A percentile compares a stretch with the other conserved stretches of the same genome.
Evolutionary conservation across 1,140 invertebrate species (phyloP).

Genomic region (Drosophila albomicans): DNA sequence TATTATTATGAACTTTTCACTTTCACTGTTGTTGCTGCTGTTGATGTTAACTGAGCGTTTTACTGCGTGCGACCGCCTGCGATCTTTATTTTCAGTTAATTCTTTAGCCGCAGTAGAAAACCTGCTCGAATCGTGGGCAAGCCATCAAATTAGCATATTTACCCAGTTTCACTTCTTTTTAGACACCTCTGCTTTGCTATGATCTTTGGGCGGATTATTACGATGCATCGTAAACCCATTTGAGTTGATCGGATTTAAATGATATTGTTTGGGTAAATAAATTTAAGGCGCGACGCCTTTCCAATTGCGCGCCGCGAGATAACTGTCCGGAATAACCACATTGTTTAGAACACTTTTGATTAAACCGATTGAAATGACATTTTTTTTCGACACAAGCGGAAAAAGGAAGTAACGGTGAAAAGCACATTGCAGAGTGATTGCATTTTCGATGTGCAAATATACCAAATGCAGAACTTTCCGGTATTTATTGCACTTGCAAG

Average conservation of each 20-base stretch:
- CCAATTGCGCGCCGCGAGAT: neutral
- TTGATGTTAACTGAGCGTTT: conserved; percentile 34
- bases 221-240: conserved; percentile 16
- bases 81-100: conserved; percentile 43
- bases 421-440: too few species aligned
- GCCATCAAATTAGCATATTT: conserved; percentile 38
- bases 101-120: conserved; percentile 20
- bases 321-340: neutral
- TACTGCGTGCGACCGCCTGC: conserved; percentile 51
- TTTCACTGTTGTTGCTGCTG: conserved; percentile 49
- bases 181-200: conserved; percentile 4
- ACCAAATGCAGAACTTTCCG: neutral
- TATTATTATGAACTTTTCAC: conserved; percentile 64
- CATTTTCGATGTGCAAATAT: neutral
- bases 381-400: neutral
- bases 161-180: conserved; percentile 21
- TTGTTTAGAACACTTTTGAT: neutral
- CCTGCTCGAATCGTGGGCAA: conserved; percentile 11
- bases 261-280: conserved; percentile 13
- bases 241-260: conserved; percentile 6
- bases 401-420: neutral
- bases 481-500: neutral
- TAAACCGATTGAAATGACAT: neutral
- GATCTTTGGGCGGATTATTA: conserved; percentile 1
- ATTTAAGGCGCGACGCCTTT: conserved; percentile 3